phyloP scores from a whole-genome alignment of 2,888 invertebrate species.

The Micropterix aruncella region DNA sequence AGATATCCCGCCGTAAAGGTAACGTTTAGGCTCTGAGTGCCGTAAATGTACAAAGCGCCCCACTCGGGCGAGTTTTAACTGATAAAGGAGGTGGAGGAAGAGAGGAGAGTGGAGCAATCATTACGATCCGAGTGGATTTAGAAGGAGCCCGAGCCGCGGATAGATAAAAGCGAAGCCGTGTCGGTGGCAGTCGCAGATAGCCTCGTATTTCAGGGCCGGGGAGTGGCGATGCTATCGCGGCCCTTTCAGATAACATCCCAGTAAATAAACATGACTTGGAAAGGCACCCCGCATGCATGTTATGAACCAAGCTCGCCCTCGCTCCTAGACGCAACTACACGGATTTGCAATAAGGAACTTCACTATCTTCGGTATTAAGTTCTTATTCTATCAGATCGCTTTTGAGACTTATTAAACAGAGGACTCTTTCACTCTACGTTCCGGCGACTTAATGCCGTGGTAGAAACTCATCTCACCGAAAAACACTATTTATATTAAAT shows the following conservation, averaged over 20 bases:
- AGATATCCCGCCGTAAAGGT: too few species aligned
- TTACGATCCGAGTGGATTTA: neutral
- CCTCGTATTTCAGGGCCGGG: neutral
- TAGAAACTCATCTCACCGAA: too few species aligned
- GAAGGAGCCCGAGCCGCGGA: neutral
- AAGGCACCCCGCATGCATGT: neutral
- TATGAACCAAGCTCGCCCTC: neutral
- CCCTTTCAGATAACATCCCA: neutral
- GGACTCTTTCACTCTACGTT: too few species aligned
- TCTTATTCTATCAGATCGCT: too few species aligned
- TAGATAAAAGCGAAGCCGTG: neutral
- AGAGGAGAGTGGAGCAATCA: neutral
- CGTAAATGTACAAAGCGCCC: too few species aligned
- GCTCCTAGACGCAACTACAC: neutral
- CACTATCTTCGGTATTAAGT: too few species aligned
- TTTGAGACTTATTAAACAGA: too few species aligned
- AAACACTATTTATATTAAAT: too few species aligned
- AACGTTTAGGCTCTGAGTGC: too few species aligned
- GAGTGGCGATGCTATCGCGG: neutral
- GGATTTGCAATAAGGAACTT: neutral
- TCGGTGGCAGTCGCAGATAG: neutral
- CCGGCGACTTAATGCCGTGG: too few species aligned
- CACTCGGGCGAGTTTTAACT: neutral
- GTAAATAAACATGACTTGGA: neutral
- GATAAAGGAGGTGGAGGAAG: too few species aligned